Base-by-base conservation (phyloP, 2,113 vertebrate genomes). In the Alectura lathami region DNA sequence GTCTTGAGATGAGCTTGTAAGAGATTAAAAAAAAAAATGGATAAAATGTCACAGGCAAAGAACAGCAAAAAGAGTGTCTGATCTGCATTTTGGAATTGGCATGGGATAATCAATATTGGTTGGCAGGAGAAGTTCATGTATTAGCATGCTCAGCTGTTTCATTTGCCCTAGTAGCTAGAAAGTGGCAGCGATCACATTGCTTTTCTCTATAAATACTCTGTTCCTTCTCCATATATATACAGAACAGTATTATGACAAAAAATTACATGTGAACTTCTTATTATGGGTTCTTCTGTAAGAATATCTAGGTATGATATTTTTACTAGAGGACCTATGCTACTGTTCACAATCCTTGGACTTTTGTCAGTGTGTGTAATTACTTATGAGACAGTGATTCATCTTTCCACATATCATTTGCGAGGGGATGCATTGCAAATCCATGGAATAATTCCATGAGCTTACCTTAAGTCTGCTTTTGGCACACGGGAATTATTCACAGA, bases 1-100 rank as follows among this genome's bases (percentile, higher is more conserved):
- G 94, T 92, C 92, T 96, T 90, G 89, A 97, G 92, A 96, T 94
- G 96, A 96, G 84, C 59, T 95, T 92, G 38, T 74, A 91, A 95
- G 83, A 96, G 96, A 96, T 94, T 87, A n/a, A 90, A 95, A 96
- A n/a, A 90, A 95, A 96, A 96, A 81, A 74, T 43, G 51, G 91
- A 93, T 89, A 72, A 96, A 96, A 91, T 96, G 47, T 97, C 91
- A 96, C 67, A 62, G 81, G 50, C 69, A 69, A 81, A 85, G 42
- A 69, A 76, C 20, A 76, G 50, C 45, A 90, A 47, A 76, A 74
- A 79, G 74, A 75, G 29, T 48, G 17, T 83, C 83, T 87, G 92
- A 91, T 88, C 70, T 64, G 68, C 89, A 73, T 96, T 89, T 97
- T 23, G 40, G 76, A 90, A 94, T 36, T 86, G 72, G 59, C 29